Conservation (phyloP, 2,888 invertebrate genomes). For the Argynnis bischoffii region DNA sequence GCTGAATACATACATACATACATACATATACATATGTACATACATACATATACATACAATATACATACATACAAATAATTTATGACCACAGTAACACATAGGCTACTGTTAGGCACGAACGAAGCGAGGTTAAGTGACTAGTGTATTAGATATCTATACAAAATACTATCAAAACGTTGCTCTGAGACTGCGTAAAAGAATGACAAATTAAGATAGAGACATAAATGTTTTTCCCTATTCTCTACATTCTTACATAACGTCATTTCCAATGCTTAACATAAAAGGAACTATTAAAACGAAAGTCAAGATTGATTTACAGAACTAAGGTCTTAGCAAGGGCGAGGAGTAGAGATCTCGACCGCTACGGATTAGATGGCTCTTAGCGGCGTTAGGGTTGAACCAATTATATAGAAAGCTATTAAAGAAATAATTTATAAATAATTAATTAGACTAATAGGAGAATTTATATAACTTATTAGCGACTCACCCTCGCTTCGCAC, state of each 20-base stretch:
- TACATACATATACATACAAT: no score
- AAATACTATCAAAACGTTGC: no score
- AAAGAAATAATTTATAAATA: not conserved
- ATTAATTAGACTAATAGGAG: no score
- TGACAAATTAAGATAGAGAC: not conserved
- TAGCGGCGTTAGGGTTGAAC: conserved; percentile 32
- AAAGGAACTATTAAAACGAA: conserved; percentile 39
- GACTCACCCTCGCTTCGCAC: no score
- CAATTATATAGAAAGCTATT: not conserved
- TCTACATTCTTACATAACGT: not conserved
- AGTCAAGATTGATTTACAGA: conserved; percentile 64
- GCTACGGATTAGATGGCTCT: conserved; percentile 53
- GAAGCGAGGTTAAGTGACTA: no score
- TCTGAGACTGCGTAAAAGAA: not conserved
- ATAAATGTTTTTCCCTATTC: not conserved
- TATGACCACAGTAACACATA: no score
- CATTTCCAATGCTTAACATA: conserved; percentile 18
- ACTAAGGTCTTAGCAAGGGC: conserved; percentile 56
- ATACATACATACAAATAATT: no score
- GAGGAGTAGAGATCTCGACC: conserved; percentile 63
- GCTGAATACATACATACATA: no score
- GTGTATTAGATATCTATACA: no score
- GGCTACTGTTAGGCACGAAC: no score
- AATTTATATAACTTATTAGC: no score
- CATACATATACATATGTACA: no score